Evolutionary conservation across 2,797 vertebrate genomes (phyloP).

Genomic region (Pelochelys cantorii): DNA sequence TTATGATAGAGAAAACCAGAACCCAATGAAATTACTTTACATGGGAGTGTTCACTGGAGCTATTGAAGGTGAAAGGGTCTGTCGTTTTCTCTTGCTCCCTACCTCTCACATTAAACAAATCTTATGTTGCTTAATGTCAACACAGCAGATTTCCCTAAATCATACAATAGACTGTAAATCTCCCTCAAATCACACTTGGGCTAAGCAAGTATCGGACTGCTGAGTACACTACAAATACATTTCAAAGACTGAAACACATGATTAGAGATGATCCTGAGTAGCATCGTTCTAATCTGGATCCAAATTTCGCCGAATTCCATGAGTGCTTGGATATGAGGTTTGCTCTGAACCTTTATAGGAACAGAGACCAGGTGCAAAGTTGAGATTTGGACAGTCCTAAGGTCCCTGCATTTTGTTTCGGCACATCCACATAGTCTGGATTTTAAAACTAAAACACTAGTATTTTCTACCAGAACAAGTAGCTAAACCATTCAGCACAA

Average conservation of each 20-base stretch:
- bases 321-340: not conserved
- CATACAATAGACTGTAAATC: not conserved
- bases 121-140: not conserved
- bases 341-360: not conserved
- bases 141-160: not conserved
- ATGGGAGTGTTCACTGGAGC: fast-evolving
- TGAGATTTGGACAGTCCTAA: not conserved
- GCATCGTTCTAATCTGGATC: not conserved
- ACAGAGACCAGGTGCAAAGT: fast-evolving
- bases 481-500: not conserved
- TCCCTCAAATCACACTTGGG: not conserved
- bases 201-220: not conserved
- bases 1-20: not conserved
- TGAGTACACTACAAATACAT: not conserved
- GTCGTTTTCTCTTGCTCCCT: fast-evolving
- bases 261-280: not conserved
- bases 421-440: not conserved
- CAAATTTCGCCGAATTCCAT: not conserved
- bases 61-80: not conserved
- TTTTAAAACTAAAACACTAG: not conserved
- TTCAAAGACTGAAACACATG: not conserved
- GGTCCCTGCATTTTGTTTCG: not conserved
- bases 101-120: not conserved
- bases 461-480: not conserved
- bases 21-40: not conserved